phyloP scores from a whole-genome alignment of 1,140 invertebrate species.

The Drosophila nigrodunni region DNA sequence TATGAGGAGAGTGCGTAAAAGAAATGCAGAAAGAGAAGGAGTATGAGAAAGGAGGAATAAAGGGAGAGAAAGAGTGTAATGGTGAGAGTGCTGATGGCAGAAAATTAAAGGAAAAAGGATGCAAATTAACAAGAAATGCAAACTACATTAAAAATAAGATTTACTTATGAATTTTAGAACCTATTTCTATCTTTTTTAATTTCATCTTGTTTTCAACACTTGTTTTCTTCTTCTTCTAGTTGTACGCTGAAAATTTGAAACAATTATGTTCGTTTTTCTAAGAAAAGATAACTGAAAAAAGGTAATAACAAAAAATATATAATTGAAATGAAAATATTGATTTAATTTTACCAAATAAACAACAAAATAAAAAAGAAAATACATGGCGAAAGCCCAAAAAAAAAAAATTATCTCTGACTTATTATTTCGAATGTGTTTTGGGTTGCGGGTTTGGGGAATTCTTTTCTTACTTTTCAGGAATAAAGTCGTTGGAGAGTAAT shows the following conservation, averaged over 20 bases:
- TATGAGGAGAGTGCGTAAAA: slow-evolving; percentile 62
- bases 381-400: slow-evolving; percentile 60
- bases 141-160: slow-evolving; percentile 34
- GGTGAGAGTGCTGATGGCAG: slow-evolving; percentile 32
- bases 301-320: slow-evolving; percentile 73
- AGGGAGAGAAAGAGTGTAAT: slow-evolving; percentile 9
- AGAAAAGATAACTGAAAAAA: slow-evolving; percentile 81
- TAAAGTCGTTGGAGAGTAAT: no score
- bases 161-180: slow-evolving; percentile 50
- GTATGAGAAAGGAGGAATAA: slow-evolving; percentile 23
- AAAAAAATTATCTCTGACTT: slow-evolving; percentile 23
- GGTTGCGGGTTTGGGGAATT: not conserved
- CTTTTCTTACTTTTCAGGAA: not conserved
- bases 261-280: slow-evolving; percentile 81
- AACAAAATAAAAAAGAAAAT: slow-evolving; percentile 55
- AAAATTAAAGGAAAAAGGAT: slow-evolving; percentile 13
- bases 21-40: slow-evolving; percentile 40
- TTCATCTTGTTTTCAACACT: slow-evolving; percentile 72
- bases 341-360: slow-evolving; percentile 82
- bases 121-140: slow-evolving; percentile 26
- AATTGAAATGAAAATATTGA: slow-evolving; percentile 80
- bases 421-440: slow-evolving; percentile 11
- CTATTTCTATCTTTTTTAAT: slow-evolving; percentile 52
- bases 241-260: slow-evolving; percentile 81
- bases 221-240: slow-evolving; percentile 81